Evolutionary conservation across 1,140 invertebrate genomes (phyloP).

Genomic region (Anadara kagoshimensis): DNA sequence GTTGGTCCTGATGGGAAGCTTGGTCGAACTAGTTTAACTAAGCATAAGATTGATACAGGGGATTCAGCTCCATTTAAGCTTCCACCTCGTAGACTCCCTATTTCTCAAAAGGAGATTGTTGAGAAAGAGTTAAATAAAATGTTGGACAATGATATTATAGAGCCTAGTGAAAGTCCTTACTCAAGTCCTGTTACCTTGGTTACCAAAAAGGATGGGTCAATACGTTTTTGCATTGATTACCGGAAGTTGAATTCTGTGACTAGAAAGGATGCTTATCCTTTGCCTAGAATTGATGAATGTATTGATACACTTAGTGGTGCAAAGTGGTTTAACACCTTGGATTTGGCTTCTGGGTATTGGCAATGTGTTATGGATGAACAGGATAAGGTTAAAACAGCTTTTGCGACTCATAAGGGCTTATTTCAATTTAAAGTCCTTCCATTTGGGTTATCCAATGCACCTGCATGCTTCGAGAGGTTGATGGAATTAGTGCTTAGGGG

Average conservation of each 20-base stretch:
- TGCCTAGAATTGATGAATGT: constrained; percentile 31
- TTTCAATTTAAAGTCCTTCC: constrained; percentile 32
- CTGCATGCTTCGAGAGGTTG: constrained; percentile 1
- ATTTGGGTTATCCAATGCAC: constrained; percentile 4
- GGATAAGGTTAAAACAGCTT: constrained; percentile 18
- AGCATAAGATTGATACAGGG: constrained; percentile 22
- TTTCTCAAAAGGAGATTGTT: constrained; percentile 3
- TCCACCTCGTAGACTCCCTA: constrained; percentile 13
- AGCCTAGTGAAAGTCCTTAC: constrained; percentile 23
- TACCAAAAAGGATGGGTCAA: constrained; percentile 20
- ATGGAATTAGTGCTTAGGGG: constrained; percentile 22
- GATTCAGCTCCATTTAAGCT: constrained; percentile 23
- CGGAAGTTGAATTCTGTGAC: constrained; percentile 43
- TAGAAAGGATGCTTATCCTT: constrained; percentile 34
- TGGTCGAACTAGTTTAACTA: constrained; percentile 23
- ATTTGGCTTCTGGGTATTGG: constrained; percentile 31
- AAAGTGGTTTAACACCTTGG: constrained; percentile 24
- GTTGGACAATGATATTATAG: constrained; percentile 21
- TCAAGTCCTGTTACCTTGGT: constrained; percentile 18
- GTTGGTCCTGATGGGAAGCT: constrained; percentile 29
- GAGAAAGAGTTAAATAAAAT: constrained; percentile 24
- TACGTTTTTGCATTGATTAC: constrained; percentile 23
- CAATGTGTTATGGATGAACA: constrained; percentile 27
- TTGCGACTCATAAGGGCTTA: constrained; percentile 14
- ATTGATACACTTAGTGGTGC: constrained; percentile 25